Base-by-base conservation (phyloP, 2,797 vertebrate genomes). In the Sebastes minor region DNA sequence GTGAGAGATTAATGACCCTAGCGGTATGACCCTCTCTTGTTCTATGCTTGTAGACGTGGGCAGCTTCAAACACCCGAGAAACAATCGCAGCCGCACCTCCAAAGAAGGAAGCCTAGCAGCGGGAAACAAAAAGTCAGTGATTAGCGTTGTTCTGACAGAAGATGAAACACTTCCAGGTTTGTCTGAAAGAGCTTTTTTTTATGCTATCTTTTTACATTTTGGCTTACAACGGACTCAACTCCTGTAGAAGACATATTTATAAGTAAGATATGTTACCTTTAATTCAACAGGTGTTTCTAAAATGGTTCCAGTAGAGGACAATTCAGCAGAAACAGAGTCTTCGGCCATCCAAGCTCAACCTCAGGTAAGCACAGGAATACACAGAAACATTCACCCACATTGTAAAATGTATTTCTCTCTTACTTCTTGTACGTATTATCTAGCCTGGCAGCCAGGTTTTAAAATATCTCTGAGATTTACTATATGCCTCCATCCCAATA, bases 121-220 rank as follows among this genome's bases (percentile, higher is more conserved):
- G 33, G 86, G 72, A 78, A 91, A 61, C 68, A 92, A 87, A 73
- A 95, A 92, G 69, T 61, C 92, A 0, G 84, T 95, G 35, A 76
- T 94, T 65, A 91, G 73, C 71, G 91, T 95, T 64, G 74, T 94
- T 82, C 86, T 95, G 70, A 90, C 76, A 3, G 89, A 94, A 82
- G 89, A 94, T 72, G 66, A 92, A 92, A 95, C 69, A 92, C 92
- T 95, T 77, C 93, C 93, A 88, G 94, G 94, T 92, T 35, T 76
- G 83, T 65, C 9, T 16, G 20, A 20, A 55, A 76, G 1, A 5
- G 0, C 3, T n/a, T 16, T 23, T 23, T 74, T 66, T 55, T 62
- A 1, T 8, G 5, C 13, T 18, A 6, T 3, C 52, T 52, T 38
- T 30, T 30, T 42, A 30, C 8, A n/a, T 38, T 42, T 66, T 68